Percentiles rank a stretch among this genome's conserved stretches.
Evolutionary conservation across 2,797 vertebrate genomes (phyloP).

Genomic region (Crenichthys baileyi): DNA sequence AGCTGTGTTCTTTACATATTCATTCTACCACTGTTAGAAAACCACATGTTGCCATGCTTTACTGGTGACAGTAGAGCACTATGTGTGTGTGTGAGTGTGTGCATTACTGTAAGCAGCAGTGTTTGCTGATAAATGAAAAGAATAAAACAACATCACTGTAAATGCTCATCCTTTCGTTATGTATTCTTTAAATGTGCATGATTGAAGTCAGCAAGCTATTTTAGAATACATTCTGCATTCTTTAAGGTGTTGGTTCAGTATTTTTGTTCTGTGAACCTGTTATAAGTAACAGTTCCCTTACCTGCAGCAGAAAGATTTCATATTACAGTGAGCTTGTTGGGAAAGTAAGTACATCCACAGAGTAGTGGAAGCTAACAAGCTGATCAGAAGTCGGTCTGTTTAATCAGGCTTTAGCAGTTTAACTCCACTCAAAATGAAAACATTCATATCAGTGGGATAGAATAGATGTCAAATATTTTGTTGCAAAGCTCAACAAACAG

Average conservation of each 20-base stretch:
- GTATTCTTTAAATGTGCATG: not conserved
- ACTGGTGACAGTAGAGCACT: slow-evolving; percentile 33
- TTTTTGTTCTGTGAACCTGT: not conserved
- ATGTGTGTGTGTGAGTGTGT: slow-evolving; percentile 10
- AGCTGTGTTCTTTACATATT: slow-evolving; percentile 84
- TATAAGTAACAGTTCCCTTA: not conserved
- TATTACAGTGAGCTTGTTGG: not conserved
- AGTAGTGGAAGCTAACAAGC: not conserved
- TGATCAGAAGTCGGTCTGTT: too few relatives aligned
- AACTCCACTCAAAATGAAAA: too few relatives aligned
- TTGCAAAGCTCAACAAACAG: not conserved
- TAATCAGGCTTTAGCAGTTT: too few relatives aligned
- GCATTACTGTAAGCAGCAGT: not conserved
- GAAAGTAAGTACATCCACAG: not conserved
- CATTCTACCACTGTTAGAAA: slow-evolving; percentile 78
- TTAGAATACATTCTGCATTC: not conserved
- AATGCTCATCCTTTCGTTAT: not conserved
- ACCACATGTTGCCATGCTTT: slow-evolving; percentile 54
- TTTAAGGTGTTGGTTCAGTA: not conserved
- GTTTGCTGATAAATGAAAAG: not conserved
- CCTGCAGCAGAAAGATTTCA: too few relatives aligned
- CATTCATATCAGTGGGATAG: too few relatives aligned
- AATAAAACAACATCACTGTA: not conserved
- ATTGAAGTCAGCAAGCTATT: not conserved
- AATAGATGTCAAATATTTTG: not conserved